Percentiles rank a stretch among this genome's conserved stretches.
Conservation (phyloP, 2,888 invertebrate species). For the Microplitis manilae region DNA sequence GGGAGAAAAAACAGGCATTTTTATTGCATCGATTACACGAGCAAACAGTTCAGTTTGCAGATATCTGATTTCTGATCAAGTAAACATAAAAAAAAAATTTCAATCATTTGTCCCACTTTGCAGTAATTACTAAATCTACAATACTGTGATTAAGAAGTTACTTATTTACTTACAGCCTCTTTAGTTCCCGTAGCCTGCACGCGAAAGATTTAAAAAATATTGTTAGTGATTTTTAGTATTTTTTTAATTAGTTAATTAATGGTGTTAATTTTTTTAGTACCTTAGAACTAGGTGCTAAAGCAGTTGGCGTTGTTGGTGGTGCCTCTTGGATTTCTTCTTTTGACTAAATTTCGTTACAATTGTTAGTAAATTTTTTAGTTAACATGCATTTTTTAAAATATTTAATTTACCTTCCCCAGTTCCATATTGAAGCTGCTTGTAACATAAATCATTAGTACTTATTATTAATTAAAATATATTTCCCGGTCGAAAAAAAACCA, state of each 20-base stretch:
- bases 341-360: slow-evolving; percentile 54
- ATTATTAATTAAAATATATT: too few species aligned
- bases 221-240: neutral
- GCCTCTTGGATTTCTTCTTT: slow-evolving; percentile 64
- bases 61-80: neutral
- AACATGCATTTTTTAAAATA: slow-evolving; percentile 41
- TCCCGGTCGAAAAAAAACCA: too few species aligned
- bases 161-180: slow-evolving; percentile 4
- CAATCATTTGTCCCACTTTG: neutral
- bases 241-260: slow-evolving; percentile 12
- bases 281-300: slow-evolving; percentile 62
- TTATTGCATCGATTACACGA: slow-evolving; percentile 3
- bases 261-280: slow-evolving; percentile 52
- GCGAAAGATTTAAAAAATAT: neutral
- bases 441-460: neutral
- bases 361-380: slow-evolving; percentile 13
- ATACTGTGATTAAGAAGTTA: neutral
- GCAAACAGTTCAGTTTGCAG: neutral
- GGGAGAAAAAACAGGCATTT: neutral
- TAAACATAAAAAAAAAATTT: neutral
- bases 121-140: neutral
- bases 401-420: neutral
- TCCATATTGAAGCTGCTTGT: neutral
- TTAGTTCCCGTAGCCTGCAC: neutral
- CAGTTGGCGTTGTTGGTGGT: slow-evolving; percentile 59